Percentiles rank a stretch among this genome's conserved stretches.
Conservation (phyloP, 2,888 invertebrate species). For the Phortica magna region DNA sequence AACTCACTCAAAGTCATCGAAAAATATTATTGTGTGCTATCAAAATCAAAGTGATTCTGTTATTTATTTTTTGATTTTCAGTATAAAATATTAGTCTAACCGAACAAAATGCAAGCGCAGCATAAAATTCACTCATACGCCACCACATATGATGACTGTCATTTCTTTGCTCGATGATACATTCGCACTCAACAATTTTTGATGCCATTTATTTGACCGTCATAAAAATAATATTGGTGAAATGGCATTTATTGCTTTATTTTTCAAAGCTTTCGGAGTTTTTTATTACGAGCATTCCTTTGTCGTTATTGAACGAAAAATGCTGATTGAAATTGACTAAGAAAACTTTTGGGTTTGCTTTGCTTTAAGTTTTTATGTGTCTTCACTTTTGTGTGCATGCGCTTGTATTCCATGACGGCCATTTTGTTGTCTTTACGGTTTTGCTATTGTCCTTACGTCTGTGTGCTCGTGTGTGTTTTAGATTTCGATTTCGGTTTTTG, state of each 20-base stretch:
- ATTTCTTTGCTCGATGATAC: background rate
- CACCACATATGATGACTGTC: background rate
- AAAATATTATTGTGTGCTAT: too few relatives aligned
- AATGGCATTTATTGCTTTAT: slow-evolving; percentile 4
- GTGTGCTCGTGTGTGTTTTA: background rate
- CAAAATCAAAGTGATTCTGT: too few relatives aligned
- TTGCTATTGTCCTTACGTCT: slow-evolving; percentile 12
- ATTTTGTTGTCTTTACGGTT: background rate
- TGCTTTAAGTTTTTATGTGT: background rate
- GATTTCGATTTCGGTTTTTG: background rate
- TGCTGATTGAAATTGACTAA: slow-evolving; percentile 26
- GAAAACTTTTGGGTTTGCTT: slow-evolving; percentile 23
- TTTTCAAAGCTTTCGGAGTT: too few relatives aligned
- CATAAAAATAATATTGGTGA: slow-evolving; percentile 19
- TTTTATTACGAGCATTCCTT: background rate
- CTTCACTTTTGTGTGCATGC: background rate
- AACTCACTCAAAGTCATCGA: too few relatives aligned
- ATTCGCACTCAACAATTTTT: background rate
- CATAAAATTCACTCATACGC: slow-evolving; percentile 18
- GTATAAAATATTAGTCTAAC: too few relatives aligned
- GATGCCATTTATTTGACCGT: background rate
- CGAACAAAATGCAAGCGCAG: background rate
- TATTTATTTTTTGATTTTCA: too few relatives aligned
- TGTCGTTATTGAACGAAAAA: background rate
- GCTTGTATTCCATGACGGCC: background rate